phyloP scores from a whole-genome alignment of 2,888 invertebrate species.

The Ochropleura leucogaster region DNA sequence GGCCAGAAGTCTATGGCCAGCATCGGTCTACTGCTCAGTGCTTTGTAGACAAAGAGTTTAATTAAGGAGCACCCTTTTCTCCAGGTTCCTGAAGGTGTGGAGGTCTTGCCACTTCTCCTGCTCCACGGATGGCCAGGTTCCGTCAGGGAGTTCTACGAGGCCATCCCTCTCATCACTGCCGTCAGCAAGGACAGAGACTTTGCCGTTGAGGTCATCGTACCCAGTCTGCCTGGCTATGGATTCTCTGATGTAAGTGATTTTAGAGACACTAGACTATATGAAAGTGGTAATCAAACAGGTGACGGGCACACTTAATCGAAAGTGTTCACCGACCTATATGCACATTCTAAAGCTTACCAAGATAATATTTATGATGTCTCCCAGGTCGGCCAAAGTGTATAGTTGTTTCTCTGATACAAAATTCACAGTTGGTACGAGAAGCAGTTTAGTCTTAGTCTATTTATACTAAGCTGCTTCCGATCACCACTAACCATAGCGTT shows the following conservation, averaged over 20 bases:
- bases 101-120: slow-evolving; percentile 92
- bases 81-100: slow-evolving; percentile 75
- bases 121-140: slow-evolving; percentile 97
- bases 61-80: background rate
- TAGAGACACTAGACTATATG: no score
- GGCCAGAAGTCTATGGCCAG: background rate
- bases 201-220: slow-evolving; percentile 91
- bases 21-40: background rate
- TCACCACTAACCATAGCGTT: no score
- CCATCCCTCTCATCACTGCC: slow-evolving; percentile 92
- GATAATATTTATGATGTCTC: background rate
- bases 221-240: slow-evolving; percentile 89
- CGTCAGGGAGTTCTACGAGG: slow-evolving; percentile 93
- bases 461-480: no score
- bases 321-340: background rate
- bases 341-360: background rate
- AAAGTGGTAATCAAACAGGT: background rate
- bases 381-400: no score
- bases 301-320: background rate
- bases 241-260: slow-evolving; percentile 80
- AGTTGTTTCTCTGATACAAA: background rate
- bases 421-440: background rate
- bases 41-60: background rate
- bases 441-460: no score
- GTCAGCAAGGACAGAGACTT: slow-evolving; percentile 88